Evolutionary conservation across 2,888 invertebrate species (phyloP), one percentile per base, ranked within the genome.

Genomic region (Protophormia terraenovae): DNA sequence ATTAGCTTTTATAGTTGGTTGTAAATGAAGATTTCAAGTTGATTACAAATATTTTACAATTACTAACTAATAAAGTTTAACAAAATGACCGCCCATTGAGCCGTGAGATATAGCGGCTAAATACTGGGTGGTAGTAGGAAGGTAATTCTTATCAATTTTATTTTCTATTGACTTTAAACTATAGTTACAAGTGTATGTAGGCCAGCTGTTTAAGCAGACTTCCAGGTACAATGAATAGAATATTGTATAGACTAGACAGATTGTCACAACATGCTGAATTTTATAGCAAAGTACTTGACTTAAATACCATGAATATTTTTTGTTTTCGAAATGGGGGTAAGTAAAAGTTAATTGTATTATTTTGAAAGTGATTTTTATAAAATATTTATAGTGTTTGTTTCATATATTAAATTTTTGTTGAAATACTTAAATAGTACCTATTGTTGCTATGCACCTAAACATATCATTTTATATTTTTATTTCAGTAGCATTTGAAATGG

Each of bases 81-180:
- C 45, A 14, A 76, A 77, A 67, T 84, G 77, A 84, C 84, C 84
- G 81, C 84, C 84, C 84, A 77, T 84, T 81, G 84, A 60, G 78
- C 50, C 38, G 22, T 69, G n/a, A 64, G 47, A 35, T 67, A 32
- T 5, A 41, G 16, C 8, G n/a, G 50, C 27, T 66, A 10, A 24
- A n/a, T 8, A 50, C 22, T 38, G 4, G 35, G 19, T 24, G 22
- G 29, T 35, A 14, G 14, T 66, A n/a, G n/a, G n/a, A n/a, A n/a
- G 32, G 35, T 41, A 14, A n/a, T 58, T 66, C 62, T 85, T 82
- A 75, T 82, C 82, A 14, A 2, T 69, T 32, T 6, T 32, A 67
- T 45, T 67, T 71, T 80, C 73, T 82, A 85, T 85, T 85, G 85
- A 85, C 85, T 85, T 85, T 82, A 75, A 85, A 85, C 85, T 82